Evolutionary conservation across 2,797 vertebrate genomes (phyloP).

Genomic region (Halcyon badia): DNA sequence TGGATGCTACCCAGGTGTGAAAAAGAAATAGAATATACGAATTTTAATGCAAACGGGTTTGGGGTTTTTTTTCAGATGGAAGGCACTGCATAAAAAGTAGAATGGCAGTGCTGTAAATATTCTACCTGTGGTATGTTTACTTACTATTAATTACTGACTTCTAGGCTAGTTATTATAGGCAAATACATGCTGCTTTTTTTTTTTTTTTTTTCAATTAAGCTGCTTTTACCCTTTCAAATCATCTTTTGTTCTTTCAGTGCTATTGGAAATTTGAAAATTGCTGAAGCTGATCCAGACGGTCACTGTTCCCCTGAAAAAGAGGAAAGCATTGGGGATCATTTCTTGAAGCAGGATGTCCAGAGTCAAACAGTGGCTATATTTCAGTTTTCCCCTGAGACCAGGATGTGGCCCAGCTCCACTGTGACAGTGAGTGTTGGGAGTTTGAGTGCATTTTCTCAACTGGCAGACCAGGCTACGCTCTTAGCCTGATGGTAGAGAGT

Average conservation of each 20-base stretch:
- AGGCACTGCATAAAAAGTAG: background rate
- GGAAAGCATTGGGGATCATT: conserved; percentile 53
- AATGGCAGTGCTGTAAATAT: background rate
- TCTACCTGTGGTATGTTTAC: background rate
- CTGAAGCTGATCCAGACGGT: conserved; percentile 51
- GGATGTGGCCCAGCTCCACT: conserved; percentile 34
- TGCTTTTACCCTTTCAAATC: background rate
- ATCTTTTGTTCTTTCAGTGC: conserved; percentile 47
- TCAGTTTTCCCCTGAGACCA: conserved; percentile 33
- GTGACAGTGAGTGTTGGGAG: conserved; percentile 57
- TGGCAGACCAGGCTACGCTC: background rate
- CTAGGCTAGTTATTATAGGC: background rate
- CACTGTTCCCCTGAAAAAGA: conserved; percentile 56
- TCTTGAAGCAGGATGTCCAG: conserved; percentile 70
- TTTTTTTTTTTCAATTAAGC: background rate
- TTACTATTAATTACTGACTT: background rate
- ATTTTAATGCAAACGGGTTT: background rate
- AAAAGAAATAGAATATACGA: background rate
- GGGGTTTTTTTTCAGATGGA: background rate
- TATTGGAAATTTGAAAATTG: conserved; percentile 67
- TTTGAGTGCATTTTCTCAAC: background rate
- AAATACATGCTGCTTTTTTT: background rate
- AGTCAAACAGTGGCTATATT: conserved; percentile 52
- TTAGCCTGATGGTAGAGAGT: background rate
- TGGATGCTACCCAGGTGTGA: background rate